A percentile compares a stretch with the other conserved stretches of the same genome.
phyloP scores from a whole-genome alignment of 2,113 vertebrate species.

The Calidris pygmaea region DNA sequence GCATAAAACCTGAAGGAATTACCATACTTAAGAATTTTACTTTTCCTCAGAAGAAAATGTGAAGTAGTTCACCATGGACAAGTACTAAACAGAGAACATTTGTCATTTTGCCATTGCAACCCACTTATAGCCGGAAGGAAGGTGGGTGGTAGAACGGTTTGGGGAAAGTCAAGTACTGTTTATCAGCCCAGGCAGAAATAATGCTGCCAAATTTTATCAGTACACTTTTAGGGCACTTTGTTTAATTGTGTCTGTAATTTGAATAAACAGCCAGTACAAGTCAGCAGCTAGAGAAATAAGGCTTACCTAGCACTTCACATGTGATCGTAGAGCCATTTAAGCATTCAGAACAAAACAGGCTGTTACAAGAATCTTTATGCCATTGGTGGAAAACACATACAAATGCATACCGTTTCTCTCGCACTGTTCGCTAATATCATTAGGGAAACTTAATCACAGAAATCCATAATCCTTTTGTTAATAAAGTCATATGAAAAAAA shows the following conservation, averaged over 20 bases:
- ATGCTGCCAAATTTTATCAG: conserved; percentile 9
- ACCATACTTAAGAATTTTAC: neutral
- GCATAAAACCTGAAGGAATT: neutral
- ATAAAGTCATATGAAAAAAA: neutral
- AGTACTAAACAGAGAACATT: neutral
- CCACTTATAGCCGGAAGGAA: neutral
- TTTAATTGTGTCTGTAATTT: conserved; percentile 10
- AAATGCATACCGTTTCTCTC: neutral
- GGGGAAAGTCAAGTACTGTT: conserved; percentile 15
- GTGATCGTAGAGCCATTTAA: neutral
- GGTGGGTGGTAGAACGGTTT: neutral
- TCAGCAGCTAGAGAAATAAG: neutral
- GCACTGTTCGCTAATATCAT: neutral
- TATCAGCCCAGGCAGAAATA: conserved; percentile 33
- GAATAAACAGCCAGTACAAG: neutral
- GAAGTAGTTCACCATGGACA: neutral
- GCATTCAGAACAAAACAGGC: neutral
- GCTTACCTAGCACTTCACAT: neutral
- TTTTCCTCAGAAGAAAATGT: neutral
- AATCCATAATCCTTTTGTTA: neutral
- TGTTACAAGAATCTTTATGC: neutral
- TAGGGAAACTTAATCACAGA: neutral
- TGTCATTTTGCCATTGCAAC: conserved; percentile 39
- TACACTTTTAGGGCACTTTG: neutral
- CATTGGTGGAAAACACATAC: neutral